Base-by-base conservation (phyloP, 1,140 invertebrate species). In the Laodelphax striatellus region DNA sequence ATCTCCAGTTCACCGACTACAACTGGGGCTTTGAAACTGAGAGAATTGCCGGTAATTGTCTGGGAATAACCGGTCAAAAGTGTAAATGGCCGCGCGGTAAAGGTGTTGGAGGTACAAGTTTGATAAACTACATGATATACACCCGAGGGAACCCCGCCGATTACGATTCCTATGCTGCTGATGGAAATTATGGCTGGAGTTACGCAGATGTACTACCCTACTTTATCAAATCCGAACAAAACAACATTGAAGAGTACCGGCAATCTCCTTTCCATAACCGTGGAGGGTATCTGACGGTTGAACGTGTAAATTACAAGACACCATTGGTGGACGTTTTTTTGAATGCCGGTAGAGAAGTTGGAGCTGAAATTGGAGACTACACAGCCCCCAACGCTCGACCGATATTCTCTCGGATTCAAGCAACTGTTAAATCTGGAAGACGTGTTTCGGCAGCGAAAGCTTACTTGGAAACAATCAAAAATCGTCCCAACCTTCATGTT, bases 151-250 rank as follows among this genome's bases (percentile, higher is more conserved):
- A 83, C 63, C 77, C 77, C 1, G 67, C 73, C 5, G 87, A 90
- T 71, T 90, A 84, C 67, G 82, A 90, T 66, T 73, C 76, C 42
- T 90, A 86, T 86, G 80, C 72, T 6, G 73, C 73, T 10, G 75
- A 85, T 63, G 94, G 93, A 1, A 95, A 94, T 67, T 71, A 75
- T 1, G 90, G 89, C 0, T 97, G 94, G 94, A 83, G 84, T 19
- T 97, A 90, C 70, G 72, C 82, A 0, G 84, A 92, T 56, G 78
- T 94, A 0, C 68, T 92, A 9, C 86, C 83, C 0, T 94, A 92
- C 71, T 94, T 94, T 66, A 79, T 80, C 28, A 92, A 90, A 70
- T 85, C 84, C 0, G 90, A 93, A 74, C 83, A 85, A 62, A 78
- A 76, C 59, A 72, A 70, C 11, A 67, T 72, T 10, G 70, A 66